phyloP scores from a whole-genome alignment of 2,113 vertebrate species.

The Ardeotis arabs region DNA sequence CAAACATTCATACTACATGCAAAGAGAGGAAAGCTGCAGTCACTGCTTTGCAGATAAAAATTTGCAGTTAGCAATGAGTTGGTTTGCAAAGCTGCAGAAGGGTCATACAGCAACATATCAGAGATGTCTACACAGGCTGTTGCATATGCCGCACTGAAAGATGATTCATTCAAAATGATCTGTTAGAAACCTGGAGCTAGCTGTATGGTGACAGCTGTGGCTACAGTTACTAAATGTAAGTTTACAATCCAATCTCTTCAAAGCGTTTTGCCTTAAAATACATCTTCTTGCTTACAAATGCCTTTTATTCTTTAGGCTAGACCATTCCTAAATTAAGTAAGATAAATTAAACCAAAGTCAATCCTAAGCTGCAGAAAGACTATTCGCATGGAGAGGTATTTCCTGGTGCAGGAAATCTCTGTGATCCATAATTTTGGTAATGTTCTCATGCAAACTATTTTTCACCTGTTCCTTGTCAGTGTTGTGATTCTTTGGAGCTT shows the following conservation, averaged over 20 bases:
- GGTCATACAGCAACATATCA: background rate
- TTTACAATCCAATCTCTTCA: background rate
- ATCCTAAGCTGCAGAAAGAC: background rate
- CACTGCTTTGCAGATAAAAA: background rate
- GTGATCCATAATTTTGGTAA: background rate
- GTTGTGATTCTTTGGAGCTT: background rate
- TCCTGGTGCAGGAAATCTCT: background rate
- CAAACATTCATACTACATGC: background rate
- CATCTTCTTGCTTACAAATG: background rate
- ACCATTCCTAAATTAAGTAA: background rate
- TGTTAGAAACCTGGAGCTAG: background rate
- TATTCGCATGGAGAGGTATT: background rate
- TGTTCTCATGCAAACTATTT: background rate
- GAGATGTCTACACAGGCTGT: background rate
- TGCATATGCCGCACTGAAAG: background rate
- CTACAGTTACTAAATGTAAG: background rate
- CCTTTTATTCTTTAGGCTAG: background rate
- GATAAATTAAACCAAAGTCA: background rate
- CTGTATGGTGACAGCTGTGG: background rate
- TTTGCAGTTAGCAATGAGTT: background rate
- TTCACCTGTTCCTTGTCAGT: background rate
- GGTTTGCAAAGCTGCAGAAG: background rate
- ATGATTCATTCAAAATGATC: background rate
- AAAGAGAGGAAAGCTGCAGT: background rate
- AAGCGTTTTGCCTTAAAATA: background rate